Percentiles rank a stretch among this genome's conserved stretches.
Evolutionary conservation across 2,888 invertebrate genomes (phyloP).

Genomic region (Chloromyia formosa): DNA sequence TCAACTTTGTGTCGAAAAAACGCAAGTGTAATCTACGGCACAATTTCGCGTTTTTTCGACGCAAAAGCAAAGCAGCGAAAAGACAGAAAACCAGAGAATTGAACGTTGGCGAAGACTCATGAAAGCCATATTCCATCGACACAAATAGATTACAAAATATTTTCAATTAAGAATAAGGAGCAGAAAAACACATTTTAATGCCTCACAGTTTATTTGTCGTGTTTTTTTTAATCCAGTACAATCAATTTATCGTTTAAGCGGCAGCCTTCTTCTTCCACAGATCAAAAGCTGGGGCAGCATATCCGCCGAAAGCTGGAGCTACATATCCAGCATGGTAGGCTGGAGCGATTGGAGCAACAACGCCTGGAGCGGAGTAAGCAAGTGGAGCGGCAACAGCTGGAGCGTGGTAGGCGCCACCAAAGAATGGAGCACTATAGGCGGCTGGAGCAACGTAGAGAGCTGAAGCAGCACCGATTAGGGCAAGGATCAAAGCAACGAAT

Average conservation of each 20-base stretch:
- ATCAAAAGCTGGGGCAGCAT: neutral
- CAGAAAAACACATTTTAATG: too few species aligned
- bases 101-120: too few species aligned
- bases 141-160: too few species aligned
- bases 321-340: conserved; percentile 11
- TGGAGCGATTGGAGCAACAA: neutral
- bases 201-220: too few species aligned
- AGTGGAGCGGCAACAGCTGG: conserved; percentile 16
- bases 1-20: too few species aligned
- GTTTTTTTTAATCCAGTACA: neutral
- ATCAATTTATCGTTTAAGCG: neutral
- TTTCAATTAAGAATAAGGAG: too few species aligned
- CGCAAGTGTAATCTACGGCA: too few species aligned
- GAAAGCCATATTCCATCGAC: too few species aligned
- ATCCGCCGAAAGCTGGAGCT: neutral
- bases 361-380: conserved; percentile 2
- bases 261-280: conserved; percentile 20
- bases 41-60: too few species aligned
- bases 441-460: conserved; percentile 6
- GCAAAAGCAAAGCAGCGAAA: too few species aligned
- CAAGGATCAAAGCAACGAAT: conserved; percentile 27
- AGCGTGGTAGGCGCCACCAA: conserved; percentile 8
- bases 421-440: conserved; percentile 1
- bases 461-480: conserved; percentile 36
- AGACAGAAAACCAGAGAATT: too few species aligned